phyloP scores from a whole-genome alignment of 2,113 vertebrate genomes.

The Brachypteracias leptosomus region DNA sequence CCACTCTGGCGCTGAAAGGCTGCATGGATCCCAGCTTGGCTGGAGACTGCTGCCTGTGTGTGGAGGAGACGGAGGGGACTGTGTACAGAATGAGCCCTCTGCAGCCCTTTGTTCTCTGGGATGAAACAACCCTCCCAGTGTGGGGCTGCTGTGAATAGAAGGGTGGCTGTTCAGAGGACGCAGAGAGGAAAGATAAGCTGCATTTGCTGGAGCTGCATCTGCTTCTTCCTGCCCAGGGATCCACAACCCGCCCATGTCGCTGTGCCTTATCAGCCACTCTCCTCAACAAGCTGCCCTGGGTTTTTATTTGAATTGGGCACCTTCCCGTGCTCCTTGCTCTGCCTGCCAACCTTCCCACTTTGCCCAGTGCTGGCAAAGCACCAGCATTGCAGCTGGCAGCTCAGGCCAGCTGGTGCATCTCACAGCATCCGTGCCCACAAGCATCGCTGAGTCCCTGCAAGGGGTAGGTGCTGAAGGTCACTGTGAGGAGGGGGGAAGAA shows the following conservation, averaged over 20 bases:
- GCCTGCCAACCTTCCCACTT: not conserved
- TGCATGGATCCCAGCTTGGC: not conserved
- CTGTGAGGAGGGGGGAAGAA: not conserved
- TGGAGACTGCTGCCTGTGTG: not conserved
- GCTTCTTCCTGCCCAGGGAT: not conserved
- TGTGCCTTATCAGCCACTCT: not conserved
- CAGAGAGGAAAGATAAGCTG: not conserved
- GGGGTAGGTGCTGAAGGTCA: conserved; percentile 2
- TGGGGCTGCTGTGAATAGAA: fast-evolving
- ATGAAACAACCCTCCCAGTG: not conserved
- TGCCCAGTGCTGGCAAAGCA: not conserved
- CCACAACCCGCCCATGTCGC: not conserved
- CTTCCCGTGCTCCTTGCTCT: not conserved
- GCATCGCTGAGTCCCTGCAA: not conserved
- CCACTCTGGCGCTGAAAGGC: not conserved
- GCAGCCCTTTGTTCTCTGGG: not conserved
- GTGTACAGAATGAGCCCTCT: not conserved
- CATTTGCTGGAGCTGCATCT: not conserved
- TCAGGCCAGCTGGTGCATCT: not conserved
- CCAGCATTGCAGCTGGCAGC: not conserved
- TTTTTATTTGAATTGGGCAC: not conserved
- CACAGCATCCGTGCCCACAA: not conserved
- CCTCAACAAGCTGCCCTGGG: not conserved
- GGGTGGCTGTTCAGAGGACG: not conserved
- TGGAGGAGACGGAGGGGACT: not conserved